These are phyloP conservation scores for Peromyscus aztecus DNA, from an alignment of 2,797 vertebrate genomes.

Conservation along the genomic window DNA sequence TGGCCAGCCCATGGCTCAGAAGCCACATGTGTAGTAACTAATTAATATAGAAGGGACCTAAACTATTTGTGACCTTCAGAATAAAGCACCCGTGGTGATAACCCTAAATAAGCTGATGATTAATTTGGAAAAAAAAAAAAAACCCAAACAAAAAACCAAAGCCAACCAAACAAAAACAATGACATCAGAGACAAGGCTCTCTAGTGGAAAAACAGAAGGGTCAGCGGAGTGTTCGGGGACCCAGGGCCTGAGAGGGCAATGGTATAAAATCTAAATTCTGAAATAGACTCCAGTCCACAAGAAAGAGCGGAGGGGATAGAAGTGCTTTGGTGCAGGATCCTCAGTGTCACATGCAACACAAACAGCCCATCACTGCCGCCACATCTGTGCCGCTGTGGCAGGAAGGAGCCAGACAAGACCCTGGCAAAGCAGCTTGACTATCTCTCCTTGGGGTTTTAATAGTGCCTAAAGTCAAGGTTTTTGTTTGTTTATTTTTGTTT, in stretches of 20 bases:
- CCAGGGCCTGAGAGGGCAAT: background rate
- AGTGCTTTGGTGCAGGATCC: background rate
- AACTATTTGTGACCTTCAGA: background rate
- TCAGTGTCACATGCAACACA: background rate
- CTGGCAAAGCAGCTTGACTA: background rate
- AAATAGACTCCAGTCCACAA: background rate
- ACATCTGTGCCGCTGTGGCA: background rate
- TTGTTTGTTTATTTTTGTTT: no score
- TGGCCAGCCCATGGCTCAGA: background rate
- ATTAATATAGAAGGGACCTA: background rate
- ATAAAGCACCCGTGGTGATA: background rate
- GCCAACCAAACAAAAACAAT: background rate
- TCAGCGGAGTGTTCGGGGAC: background rate
- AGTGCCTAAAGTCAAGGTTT: background rate
- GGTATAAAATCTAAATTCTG: background rate
- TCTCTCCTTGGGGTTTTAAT: constrained; percentile 3
- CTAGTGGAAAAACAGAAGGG: background rate
- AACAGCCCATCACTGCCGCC: background rate
- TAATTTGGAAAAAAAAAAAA: constrained; percentile 14
- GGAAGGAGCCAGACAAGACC: background rate
- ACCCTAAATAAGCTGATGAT: background rate
- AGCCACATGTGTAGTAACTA: background rate
- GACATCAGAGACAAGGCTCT: constrained; percentile 36
- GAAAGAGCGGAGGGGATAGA: background rate
- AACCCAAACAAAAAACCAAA: no score